Percentiles rank a stretch among this genome's conserved stretches.
phyloP scores from a whole-genome alignment of 2,113 vertebrate genomes.

The Rhagologus leucostigma region DNA sequence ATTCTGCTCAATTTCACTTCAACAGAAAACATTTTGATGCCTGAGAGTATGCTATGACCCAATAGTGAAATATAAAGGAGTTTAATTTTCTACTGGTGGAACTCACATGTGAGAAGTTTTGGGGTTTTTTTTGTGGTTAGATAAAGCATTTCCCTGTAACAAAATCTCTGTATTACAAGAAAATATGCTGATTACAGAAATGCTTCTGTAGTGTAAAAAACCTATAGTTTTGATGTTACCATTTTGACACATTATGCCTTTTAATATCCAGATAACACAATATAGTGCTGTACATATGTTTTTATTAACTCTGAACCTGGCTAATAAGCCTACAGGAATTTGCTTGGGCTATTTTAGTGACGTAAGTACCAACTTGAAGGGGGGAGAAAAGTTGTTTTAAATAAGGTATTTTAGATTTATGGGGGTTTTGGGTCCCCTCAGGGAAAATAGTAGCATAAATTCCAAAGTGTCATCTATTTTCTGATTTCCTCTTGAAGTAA shows the following conservation, averaged over 20 bases:
- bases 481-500: background rate
- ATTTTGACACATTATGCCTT: background rate
- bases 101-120: background rate
- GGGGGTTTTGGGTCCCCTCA: fast-evolving
- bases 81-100: background rate
- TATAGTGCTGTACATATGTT: background rate
- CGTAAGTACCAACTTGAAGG: background rate
- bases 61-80: background rate
- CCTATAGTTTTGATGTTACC: background rate
- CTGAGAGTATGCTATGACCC: background rate
- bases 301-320: background rate
- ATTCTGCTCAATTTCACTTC: background rate
- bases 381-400: background rate
- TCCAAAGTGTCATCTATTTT: background rate
- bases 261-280: background rate
- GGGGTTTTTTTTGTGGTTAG: background rate
- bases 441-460: background rate
- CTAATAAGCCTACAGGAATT: background rate
- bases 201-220: background rate
- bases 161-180: background rate
- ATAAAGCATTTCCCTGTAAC: background rate
- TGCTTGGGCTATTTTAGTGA: background rate
- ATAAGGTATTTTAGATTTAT: background rate
- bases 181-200: background rate
- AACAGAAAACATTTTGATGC: background rate